phyloP scores from a whole-genome alignment of 2,888 invertebrate genomes.

The Ophion ellenae region DNA sequence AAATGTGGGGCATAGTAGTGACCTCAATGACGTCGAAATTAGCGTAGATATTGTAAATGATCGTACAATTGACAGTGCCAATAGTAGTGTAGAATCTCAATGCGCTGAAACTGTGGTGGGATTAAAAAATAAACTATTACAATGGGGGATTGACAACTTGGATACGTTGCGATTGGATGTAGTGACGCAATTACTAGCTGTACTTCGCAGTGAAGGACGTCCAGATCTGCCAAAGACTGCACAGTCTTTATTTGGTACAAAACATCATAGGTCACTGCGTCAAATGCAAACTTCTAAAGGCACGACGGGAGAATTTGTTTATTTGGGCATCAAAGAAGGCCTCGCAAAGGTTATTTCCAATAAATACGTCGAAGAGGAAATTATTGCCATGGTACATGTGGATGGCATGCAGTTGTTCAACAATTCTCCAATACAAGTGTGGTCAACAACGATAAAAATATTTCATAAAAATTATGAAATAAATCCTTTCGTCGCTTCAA shows the following conservation, averaged over 20 bases:
- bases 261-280: slow-evolving; percentile 25
- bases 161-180: slow-evolving; percentile 36
- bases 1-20: not conserved
- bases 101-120: slow-evolving; percentile 5
- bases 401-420: not conserved
- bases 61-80: not conserved
- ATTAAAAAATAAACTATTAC: slow-evolving; percentile 6
- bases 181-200: slow-evolving; percentile 36
- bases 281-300: slow-evolving; percentile 35
- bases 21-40: not conserved
- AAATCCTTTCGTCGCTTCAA: not conserved
- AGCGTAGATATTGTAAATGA: slow-evolving; percentile 6
- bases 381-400: slow-evolving; percentile 51
- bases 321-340: slow-evolving; percentile 57
- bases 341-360: slow-evolving; percentile 42
- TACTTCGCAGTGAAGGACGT: slow-evolving; percentile 40
- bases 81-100: slow-evolving; percentile 3
- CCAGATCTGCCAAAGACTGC: slow-evolving; percentile 36
- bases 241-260: slow-evolving; percentile 40
- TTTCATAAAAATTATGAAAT: too few species aligned
- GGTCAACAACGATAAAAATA: slow-evolving; percentile 47
- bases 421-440: slow-evolving; percentile 37
- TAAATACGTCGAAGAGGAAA: slow-evolving; percentile 44
- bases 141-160: slow-evolving; percentile 19
- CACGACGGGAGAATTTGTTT: slow-evolving; percentile 46